Evolutionary conservation across 2,797 vertebrate genomes (phyloP).

Genomic region (Mus minutoides): DNA sequence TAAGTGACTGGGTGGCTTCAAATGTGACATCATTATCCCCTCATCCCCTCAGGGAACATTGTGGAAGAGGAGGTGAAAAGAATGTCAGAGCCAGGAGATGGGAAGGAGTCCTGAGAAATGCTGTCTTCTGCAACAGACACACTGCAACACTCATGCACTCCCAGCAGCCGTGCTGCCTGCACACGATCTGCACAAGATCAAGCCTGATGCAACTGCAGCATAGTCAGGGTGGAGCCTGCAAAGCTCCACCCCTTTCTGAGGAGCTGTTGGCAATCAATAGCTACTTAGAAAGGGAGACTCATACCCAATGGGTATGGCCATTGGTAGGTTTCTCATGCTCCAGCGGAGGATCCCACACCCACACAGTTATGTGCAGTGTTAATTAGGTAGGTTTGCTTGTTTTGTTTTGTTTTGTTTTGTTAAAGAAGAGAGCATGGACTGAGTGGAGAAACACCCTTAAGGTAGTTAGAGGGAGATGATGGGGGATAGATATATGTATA

Average conservation of each 20-base stretch:
- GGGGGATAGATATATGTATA: background rate
- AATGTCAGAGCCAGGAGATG: background rate
- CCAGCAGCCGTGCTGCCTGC: no score
- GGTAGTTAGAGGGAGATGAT: background rate
- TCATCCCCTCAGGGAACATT: background rate
- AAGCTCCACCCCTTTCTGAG: background rate
- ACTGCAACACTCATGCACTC: background rate
- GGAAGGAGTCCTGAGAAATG: background rate
- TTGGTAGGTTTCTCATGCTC: background rate
- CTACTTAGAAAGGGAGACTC: background rate
- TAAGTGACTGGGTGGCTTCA: background rate
- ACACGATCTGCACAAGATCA: background rate
- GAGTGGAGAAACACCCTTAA: background rate
- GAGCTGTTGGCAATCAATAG: background rate
- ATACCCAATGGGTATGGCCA: background rate
- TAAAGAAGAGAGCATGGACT: background rate
- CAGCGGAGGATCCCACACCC: background rate
- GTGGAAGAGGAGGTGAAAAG: background rate
- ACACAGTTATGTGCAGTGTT: background rate
- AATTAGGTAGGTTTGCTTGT: background rate
- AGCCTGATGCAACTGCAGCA: background rate
- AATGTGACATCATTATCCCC: background rate
- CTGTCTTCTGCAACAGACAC: background rate
- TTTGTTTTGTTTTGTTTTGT: background rate
- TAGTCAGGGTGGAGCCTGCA: background rate